Evolutionary conservation across 1,140 invertebrate genomes (phyloP), one percentile per base, ranked within the genome.

Genomic region (Trichonephila inaurata): DNA sequence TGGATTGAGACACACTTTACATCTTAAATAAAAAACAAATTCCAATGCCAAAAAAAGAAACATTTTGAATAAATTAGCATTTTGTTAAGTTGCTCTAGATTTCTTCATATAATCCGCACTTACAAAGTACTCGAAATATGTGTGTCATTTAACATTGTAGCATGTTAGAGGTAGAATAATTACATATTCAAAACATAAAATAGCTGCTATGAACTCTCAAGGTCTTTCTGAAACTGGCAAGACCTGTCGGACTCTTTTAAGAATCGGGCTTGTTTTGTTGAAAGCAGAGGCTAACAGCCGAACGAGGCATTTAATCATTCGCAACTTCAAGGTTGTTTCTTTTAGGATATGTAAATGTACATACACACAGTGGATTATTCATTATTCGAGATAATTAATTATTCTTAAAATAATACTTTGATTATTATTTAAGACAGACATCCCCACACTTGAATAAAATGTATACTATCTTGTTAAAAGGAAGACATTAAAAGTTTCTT

Each of bases 131-230:
- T 18, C 14, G 33, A 77, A 33, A 40, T 33, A 33, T 33, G 28
- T 77, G 72, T 77, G 72, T 77, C 28, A 77, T 19, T 77, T 77
- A 77, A 77, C 72, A 77, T 40, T 77, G 72, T 77, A 77, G 72
- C 72, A 77, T 77, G 28, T 77, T 77, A 77, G 6, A 77, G 24
- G 28, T 28, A 77, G 14, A 77, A 77, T 77, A 77, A 40, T 77
- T 77, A 19, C 72, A 77, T 18, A 77, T 77, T 77, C 72, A 18
- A 77, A 77, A 77, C 72, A 77, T 77, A 33, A 16, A 24, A 40
- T 77, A 33, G 33, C 83, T 69, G 12, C 83, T 92, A 60, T 92
- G 91, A 92, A 92, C 91, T 92, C 44, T 92, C 91, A 92, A 92
- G 91, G 91, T 87, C 91, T 66, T 51, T 61, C 18, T 33, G 12